These are phyloP conservation scores for Myoxocephalus aenaeus DNA, from an alignment of 2,797 vertebrate species.

Conservation along the genomic window DNA sequence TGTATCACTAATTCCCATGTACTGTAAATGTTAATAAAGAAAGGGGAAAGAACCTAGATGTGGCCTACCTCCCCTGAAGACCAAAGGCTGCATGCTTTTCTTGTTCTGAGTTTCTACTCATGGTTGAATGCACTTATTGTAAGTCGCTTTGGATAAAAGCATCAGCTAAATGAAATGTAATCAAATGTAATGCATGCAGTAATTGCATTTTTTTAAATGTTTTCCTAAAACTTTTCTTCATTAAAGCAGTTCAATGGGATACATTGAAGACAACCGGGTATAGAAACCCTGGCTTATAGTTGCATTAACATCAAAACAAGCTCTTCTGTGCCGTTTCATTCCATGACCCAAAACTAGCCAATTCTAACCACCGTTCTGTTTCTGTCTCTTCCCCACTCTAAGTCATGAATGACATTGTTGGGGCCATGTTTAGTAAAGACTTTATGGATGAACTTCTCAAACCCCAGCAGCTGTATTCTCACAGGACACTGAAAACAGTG, in stretches of 20 bases:
- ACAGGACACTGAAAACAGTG: slow-evolving; percentile 90
- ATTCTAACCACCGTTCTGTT: slow-evolving; percentile 6
- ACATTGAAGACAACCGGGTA: background rate
- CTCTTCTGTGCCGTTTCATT: background rate
- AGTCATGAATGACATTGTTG: slow-evolving; percentile 95
- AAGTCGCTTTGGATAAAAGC: too few species aligned
- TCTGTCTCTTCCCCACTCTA: slow-evolving; percentile 14
- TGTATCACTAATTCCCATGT: background rate
- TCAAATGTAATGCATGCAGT: too few species aligned
- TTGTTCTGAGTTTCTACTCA: too few species aligned
- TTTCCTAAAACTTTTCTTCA: background rate
- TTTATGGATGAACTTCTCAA: slow-evolving; percentile 95
- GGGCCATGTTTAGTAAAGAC: slow-evolving; percentile 91
- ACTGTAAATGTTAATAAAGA: background rate
- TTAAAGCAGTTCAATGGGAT: background rate
- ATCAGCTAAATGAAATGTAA: too few species aligned
- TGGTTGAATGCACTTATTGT: too few species aligned
- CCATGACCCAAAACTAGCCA: background rate
- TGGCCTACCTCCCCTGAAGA: background rate
- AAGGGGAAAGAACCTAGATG: background rate
- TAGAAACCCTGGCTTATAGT: background rate
- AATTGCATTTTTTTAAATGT: background rate
- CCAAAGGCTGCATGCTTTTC: too few species aligned
- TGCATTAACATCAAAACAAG: background rate
- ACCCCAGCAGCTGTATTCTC: slow-evolving; percentile 93